Base-by-base conservation (phyloP, 37 sponge, comb jelly and placozoan genomes). In the Halisarca cf. caerulea region DNA sequence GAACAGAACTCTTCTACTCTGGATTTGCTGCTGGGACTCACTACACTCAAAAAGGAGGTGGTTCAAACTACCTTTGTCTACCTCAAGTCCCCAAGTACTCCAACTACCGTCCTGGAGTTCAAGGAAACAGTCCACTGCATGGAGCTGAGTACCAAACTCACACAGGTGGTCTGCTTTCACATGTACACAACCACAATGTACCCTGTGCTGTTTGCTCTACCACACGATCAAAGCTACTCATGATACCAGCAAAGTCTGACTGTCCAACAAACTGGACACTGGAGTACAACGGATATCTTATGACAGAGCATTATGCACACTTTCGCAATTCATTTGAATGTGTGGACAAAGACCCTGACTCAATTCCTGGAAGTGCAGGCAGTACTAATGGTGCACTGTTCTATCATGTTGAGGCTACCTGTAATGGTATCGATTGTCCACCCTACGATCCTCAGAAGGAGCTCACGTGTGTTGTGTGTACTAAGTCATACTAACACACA, bases 251-350 rank as follows among this genome's bases (percentile, higher is more conserved):
- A 71, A 80, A 40, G 51, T 36, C 23, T 30, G 11, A n/a, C 20
- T 89, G 89, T 41, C 85, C 82, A 2, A 36, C 80, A 45, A 38
- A 0, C 2, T 89, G 85, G 89, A 89, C 89, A 33, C 35, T 24
- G 45, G 89, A 89, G 80, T 89, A 89, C 81, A 39, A 14, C 60
- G 89, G 89, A 39, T 89, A 89, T 57, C 80, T 89, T 14, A 89
- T 89, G 89, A 45, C 85, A 25, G 35, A 7, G 40, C 44, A 43
- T 6, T 21, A 74, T 39, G 30, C 7, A 7, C 58, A 85, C 24
- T 7, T n/a, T 8, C 72, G 64, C 23, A 58, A 59, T 34, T 70
- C 47, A 23, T 89, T 38, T 73, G 85, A 84, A 69, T 89, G 89
- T 85, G 89, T 89, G 20, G 89, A 89, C 75, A 84, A 84, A 38